Evolutionary conservation across 2,888 invertebrate genomes (phyloP), one percentile per base, ranked within the genome.

Genomic region (Invenusta paracnida): DNA sequence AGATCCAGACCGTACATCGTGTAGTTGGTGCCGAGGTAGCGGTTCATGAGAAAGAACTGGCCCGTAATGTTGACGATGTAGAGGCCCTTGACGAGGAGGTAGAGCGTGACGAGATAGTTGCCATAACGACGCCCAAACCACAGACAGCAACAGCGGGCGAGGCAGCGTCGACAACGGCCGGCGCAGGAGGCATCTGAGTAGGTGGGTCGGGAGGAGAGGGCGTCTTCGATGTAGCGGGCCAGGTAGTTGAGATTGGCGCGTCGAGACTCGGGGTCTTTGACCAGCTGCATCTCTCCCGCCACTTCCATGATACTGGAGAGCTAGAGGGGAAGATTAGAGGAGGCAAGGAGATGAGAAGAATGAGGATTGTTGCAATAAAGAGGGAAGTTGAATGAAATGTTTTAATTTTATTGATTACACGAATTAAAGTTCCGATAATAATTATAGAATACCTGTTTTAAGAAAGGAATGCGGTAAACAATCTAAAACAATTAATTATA

Each of bases 191-290:
- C 91, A 0, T 90, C 89, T 29, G 91, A 88, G 87, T 92, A 91
- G 88, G 91, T 91, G 17, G 91, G 89, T 86, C 92, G 86, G 11
- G 27, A 23, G 29, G 31, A 48, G 11, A 84, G 25, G 29, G 66
- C 84, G 84, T 92, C 90, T 88, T 91, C 91, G 89, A 92, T 91
- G 88, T 92, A 92, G 30, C 91, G 90, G 11, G 92, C 92, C 31
- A 92, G 91, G 87, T 92, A 91, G 85, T 91, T 90, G 29, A 92
- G 91, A 29, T 91, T 91, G 81, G 90, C 89, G 85, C 91, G 90
- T 25, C 92, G 87, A 84, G 90, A 90, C 85, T 91, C 91, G 13
- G 90, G 90, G 30, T 91, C 86, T 81, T 86, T 89, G 87, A 92
- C 90, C 87, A 91, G 91, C 82, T 91, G 90, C 0, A 92, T 91